Base-by-base conservation (phyloP, 1,140 invertebrate genomes). In the Cyphomyrmex costatus region DNA sequence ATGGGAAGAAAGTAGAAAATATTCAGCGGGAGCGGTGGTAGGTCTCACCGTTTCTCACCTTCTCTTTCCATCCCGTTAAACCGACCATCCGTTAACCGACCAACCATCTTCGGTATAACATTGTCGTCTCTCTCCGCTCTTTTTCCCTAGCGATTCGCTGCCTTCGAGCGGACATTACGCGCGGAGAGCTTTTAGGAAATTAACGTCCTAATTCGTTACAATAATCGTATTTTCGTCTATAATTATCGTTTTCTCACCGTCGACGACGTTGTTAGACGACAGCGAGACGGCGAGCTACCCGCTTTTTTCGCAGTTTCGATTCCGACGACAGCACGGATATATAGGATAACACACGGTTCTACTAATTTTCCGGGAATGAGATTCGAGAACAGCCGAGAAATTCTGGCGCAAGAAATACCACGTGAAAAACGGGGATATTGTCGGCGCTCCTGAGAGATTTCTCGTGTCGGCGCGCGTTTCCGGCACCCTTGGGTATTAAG, bases 391-490 rank as follows among this genome's bases (percentile, higher is more conserved):
- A 33, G 60, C 30, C 30, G 60, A 46, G 78, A 30, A 19, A 33
- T 60, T 2, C 30, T 46, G 19, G 30, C 21, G 79, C 79, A 82
- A 82, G 79, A 82, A 82, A 33, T 3, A 5, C 4, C 8, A 2
- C 14, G 79, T 10, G 36, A 83, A 74, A 83, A 83, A 83, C 68
- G 33, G 6, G 24, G 24, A 73, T 60, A 71, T 46, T 60, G 66
- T 49, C 53, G 53, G 14, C 68, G 14, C 36, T 60, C n/a, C 24
- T 73, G 79, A 71, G 66, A 73, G 36, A 82, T 73, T 82, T 73
- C 66, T 73, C 79, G 66, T 82, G 79, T 82, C 66, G 65, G 16
- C 51, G 66, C 66, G 51, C 46, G 30, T 80, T 68, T 24, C n/a
- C 63, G 46, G 21, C 14, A 21, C 19, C 24, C 53, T 2, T 49